Percentiles rank a stretch among this genome's conserved stretches.
Conservation (phyloP, 2,113 vertebrate genomes). For the Calyptomena viridis region DNA sequence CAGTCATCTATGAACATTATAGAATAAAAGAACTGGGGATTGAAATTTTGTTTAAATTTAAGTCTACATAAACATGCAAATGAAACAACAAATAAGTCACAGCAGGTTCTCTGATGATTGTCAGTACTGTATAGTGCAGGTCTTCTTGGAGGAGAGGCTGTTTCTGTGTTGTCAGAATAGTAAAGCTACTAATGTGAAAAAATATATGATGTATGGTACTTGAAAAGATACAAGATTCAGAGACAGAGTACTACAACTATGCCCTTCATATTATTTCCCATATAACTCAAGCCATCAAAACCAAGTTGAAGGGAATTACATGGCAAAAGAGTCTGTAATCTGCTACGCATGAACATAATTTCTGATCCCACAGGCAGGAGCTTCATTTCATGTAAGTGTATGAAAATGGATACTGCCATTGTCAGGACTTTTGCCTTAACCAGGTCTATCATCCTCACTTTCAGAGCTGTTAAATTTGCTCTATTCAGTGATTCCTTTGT, state of each 20-base stretch:
- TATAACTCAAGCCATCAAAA: background rate
- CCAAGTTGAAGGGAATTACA: background rate
- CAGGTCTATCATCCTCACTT: background rate
- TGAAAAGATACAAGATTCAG: background rate
- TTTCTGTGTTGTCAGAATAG: constrained; percentile 14
- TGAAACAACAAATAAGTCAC: constrained; percentile 43
- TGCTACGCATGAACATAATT: background rate
- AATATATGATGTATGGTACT: background rate
- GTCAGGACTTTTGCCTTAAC: background rate
- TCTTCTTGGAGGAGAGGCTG: background rate
- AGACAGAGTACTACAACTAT: background rate
- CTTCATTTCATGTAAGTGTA: background rate
- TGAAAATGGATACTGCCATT: background rate
- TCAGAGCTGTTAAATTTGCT: background rate
- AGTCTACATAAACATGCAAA: constrained; percentile 63
- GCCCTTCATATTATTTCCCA: background rate
- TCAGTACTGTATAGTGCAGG: constrained; percentile 59
- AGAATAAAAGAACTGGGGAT: background rate
- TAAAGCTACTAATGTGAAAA: background rate
- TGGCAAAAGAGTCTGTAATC: background rate
- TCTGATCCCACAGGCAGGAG: background rate
- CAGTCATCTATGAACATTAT: background rate
- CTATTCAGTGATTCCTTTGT: background rate
- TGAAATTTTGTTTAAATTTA: background rate
- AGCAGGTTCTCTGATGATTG: constrained; percentile 67